Percentiles rank a stretch among this genome's conserved stretches.
These are phyloP conservation scores for Rotaria macrura DNA, from an alignment of 2,888 invertebrate species.

Conservation along the genomic window DNA sequence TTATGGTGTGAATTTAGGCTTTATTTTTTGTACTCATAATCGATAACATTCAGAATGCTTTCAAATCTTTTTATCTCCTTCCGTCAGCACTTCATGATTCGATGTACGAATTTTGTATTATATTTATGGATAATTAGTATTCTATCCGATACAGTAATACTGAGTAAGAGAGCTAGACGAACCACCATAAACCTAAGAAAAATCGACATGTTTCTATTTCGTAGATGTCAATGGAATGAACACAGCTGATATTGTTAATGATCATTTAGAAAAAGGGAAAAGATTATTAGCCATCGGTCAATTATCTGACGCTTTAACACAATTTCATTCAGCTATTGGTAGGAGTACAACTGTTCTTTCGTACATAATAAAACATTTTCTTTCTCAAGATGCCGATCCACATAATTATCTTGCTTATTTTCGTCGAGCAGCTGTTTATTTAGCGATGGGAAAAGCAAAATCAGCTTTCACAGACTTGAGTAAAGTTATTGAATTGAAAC, in stretches of 20 bases:
- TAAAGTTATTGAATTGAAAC: constrained; percentile 78
- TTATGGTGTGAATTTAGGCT: not conserved
- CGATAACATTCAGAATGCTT: not conserved
- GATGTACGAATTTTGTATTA: not conserved
- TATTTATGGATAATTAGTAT: not conserved
- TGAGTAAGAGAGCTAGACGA: not conserved
- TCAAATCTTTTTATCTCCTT: not conserved
- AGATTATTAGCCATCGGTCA: constrained; percentile 82
- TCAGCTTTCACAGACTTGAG: constrained; percentile 86
- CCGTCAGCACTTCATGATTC: not conserved
- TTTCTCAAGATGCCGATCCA: constrained; percentile 65
- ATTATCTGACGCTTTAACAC: constrained; percentile 83
- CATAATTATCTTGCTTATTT: constrained; percentile 88
- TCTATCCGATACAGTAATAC: not conserved
- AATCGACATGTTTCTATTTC: not conserved
- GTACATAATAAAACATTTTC: too few relatives aligned
- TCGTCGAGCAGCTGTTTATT: constrained; percentile 84
- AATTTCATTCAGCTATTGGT: constrained; percentile 89
- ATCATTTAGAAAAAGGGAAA: constrained; percentile 83
- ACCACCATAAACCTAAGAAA: not conserved
- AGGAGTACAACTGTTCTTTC: too few relatives aligned
- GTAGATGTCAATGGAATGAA: constrained; percentile 28
- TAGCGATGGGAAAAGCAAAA: constrained; percentile 86
- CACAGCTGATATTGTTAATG: constrained; percentile 62
- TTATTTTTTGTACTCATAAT: not conserved